Conservation (phyloP, 2,888 invertebrate genomes). For the Crepidodera aurea region DNA sequence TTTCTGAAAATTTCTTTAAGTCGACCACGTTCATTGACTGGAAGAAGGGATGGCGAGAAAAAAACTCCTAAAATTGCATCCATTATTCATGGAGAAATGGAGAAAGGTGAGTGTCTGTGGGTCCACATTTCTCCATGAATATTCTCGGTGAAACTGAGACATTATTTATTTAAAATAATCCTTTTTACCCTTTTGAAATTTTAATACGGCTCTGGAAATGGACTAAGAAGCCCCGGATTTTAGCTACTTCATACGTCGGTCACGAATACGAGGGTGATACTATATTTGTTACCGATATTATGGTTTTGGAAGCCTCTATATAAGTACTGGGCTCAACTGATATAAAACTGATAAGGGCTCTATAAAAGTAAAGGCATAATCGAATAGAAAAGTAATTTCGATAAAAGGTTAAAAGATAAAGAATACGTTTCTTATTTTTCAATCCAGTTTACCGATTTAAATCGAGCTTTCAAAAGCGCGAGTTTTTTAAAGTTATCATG, state of each 20-base stretch:
- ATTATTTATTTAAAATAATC: constrained; percentile 44
- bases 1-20: not conserved
- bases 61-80: constrained; percentile 24
- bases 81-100: constrained; percentile 31
- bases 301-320: no score
- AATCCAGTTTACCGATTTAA: no score
- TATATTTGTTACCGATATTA: no score
- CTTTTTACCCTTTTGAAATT: constrained; percentile 40
- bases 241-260: not conserved
- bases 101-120: constrained; percentile 21
- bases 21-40: not conserved
- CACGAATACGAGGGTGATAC: not conserved
- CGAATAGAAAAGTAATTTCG: no score
- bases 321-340: no score
- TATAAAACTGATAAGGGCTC: no score
- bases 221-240: not conserved
- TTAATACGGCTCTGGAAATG: constrained; percentile 31
- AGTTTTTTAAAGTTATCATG: no score
- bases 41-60: not conserved
- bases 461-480: no score
- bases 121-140: constrained; percentile 36
- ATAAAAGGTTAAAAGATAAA: no score
- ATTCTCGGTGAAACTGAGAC: constrained; percentile 36
- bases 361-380: no score
- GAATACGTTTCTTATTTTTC: no score